These are phyloP conservation scores for Cuniculus paca DNA, from an alignment of 2,797 vertebrate species.

Conservation along the genomic window DNA sequence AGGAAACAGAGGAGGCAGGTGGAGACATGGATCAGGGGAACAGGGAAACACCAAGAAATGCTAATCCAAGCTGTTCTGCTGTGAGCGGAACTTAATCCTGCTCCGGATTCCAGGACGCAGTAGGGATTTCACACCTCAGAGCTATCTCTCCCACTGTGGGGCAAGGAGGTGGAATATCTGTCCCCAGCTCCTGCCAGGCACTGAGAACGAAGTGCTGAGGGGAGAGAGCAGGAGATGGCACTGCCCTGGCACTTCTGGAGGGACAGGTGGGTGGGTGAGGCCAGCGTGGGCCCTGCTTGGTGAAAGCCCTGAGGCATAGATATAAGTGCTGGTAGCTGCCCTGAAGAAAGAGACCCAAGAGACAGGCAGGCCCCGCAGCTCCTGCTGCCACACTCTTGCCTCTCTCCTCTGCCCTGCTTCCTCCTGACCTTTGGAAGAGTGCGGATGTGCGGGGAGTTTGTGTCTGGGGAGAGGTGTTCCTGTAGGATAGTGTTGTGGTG, in stretches of 20 bases:
- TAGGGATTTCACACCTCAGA: background rate
- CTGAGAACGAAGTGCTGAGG: background rate
- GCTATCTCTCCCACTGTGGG: background rate
- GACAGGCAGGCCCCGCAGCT: background rate
- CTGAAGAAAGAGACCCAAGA: background rate
- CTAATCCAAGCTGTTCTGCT: background rate
- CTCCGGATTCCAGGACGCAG: background rate
- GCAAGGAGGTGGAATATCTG: background rate
- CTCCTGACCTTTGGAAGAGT: background rate
- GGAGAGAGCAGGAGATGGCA: accelerated
- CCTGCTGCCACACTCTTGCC: background rate
- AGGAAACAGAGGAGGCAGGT: background rate
- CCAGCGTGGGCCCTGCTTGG: background rate
- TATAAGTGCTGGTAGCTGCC: background rate
- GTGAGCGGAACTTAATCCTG: background rate
- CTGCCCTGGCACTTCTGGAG: background rate
- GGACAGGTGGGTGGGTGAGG: background rate
- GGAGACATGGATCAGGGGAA: background rate
- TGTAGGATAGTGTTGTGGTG: background rate
- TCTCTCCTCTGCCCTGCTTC: background rate
- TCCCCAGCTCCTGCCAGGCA: background rate
- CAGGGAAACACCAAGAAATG: background rate
- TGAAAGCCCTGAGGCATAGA: background rate
- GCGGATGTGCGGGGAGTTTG: background rate
- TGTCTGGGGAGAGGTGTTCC: background rate